Evolutionary conservation across 2,797 vertebrate species (phyloP), one percentile per base, ranked within the genome.

Genomic region (Anolis apletophallus): DNA sequence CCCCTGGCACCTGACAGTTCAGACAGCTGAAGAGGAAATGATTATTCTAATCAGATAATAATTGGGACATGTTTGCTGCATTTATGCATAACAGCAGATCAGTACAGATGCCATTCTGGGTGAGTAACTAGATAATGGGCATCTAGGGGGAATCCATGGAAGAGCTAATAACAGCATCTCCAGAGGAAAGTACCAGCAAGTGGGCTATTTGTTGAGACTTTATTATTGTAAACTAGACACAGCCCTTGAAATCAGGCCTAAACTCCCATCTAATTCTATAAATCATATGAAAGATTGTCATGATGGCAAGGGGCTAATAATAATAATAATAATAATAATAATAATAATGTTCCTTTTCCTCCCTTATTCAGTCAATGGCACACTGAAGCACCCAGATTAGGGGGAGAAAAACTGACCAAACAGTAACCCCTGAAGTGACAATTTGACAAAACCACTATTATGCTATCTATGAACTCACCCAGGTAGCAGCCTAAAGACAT

Each of bases 11-110:
- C n/a, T 61, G 57, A 71, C 79, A 71, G 72, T 29, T 79, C 81
- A 78, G 74, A 36, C 67, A 74, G 68, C 68, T 84, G 86, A 87
- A 87, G 69, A 80, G 74, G 67, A 82, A 85, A 85, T 67, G 55
- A 88, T 88, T 85, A 67, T 79, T 88, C 74, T 79, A 73, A 72
- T 77, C 80, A 46, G 80, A 73, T 46, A 78, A 85, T 88, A 88
- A 85, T 72, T 88, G 64, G 67, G 67, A 52, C 74, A 78, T 54
- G 72, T 81, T 73, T 67, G 55, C 75, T 79, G 75, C 68, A 74
- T 46, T 72, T 76, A 83, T 77, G 79, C 57, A 74, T 79, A 86
- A 72, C 69, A 78, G 55, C 84, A 67, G 57, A 32, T 76, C 59
- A 73, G 34, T 46, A 54, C 73, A 88, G 87, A 83, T 85, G 79